These are phyloP conservation scores for Dasyprocta punctata DNA, from an alignment of 2,113 vertebrate genomes.

Conservation along the genomic window DNA sequence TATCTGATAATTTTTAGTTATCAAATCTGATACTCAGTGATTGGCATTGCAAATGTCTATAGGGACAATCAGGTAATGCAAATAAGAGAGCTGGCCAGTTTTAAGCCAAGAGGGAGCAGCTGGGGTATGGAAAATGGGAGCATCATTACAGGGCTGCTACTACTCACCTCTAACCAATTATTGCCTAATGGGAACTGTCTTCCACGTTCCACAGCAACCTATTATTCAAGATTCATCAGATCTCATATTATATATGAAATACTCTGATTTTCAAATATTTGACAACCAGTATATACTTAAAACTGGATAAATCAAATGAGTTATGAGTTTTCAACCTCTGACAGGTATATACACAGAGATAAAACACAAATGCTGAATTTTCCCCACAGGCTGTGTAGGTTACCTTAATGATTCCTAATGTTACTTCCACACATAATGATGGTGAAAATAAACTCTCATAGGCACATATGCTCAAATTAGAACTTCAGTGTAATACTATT, in stretches of 20 bases:
- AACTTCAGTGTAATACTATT: background rate
- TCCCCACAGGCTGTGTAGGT: background rate
- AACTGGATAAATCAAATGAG: background rate
- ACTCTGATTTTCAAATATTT: constrained; percentile 18
- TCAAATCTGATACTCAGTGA: background rate
- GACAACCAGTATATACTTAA: background rate
- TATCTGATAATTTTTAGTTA: background rate
- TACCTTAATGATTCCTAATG: background rate
- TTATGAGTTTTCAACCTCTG: background rate
- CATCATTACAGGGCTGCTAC: background rate
- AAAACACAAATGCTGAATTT: background rate
- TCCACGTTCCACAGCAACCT: background rate
- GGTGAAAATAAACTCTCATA: background rate
- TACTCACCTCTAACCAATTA: background rate
- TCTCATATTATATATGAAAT: background rate
- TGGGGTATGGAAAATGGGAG: background rate
- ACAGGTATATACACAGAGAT: background rate
- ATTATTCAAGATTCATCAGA: background rate
- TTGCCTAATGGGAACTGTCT: background rate
- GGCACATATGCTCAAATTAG: background rate
- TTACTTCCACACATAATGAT: background rate
- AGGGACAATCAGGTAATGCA: background rate
- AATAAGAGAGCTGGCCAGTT: background rate
- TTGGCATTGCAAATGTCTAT: background rate
- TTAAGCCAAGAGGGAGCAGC: background rate